Evolutionary conservation across 2,113 vertebrate species (phyloP), one percentile per base, ranked within the genome.

Genomic region (Chloebia gouldiae): DNA sequence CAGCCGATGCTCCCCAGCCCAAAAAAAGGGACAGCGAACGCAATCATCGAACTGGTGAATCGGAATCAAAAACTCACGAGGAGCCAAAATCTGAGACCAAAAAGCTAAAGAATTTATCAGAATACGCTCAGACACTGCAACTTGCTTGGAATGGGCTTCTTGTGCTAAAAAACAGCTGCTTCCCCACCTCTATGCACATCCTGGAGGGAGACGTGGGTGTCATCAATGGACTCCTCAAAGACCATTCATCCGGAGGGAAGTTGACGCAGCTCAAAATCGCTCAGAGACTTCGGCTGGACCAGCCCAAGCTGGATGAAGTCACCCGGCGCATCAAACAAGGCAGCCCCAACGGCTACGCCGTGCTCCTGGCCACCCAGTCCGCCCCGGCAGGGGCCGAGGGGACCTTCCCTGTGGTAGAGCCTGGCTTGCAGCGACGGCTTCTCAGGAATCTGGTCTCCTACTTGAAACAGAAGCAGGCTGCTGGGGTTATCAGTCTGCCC

Each of bases 401-500:
- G 84, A 92, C 97, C 45, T 96, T 98, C 22, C 97, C 98, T 47
- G 90, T 96, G 0, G 98, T 98, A 5, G 99, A 99, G 93, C 98
- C 98, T 6, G 99, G 99, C 22, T 98, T 99, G n/a, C 99, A 99
- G 98, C 98, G 98, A 61, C 98, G 99, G 88, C 97, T 99, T 97
- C 99, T 99, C 68, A 99, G 99, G 93, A 99, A 99, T 97, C 98
- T 99, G 96, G 99, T 99, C 94, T 99, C 99, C 63, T 99, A 99
- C 98, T 98, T 99, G 98, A 98, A 99, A 95, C 99, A 99, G 98
- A 99, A 99, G 96, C 99, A 99, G 98, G 99, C 99, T 2, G 99
- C 99, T 6, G 99, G 99, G 13, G 99, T 99, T 22, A 99, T 99
- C 91, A 99, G 99, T 96, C 98, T 99, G 89, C 99, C 99, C 1